A percentile compares a stretch with the other conserved stretches of the same genome.
These are phyloP conservation scores for Drosophila mulleri DNA, from an alignment of 2,888 invertebrate species.

Conservation along the genomic window DNA sequence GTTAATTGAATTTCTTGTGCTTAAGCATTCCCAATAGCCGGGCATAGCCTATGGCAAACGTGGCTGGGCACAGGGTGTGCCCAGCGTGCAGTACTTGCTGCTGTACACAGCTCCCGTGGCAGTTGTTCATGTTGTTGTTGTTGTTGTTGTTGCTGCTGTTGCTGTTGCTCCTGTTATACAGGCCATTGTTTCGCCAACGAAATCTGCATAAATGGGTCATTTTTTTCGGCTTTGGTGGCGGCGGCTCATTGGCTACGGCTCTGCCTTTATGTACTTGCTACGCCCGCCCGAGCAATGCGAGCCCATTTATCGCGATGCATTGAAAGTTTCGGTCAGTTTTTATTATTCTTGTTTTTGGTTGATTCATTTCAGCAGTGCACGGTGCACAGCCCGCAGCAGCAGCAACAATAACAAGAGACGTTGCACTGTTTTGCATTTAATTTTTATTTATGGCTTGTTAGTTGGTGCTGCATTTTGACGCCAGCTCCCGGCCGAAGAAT, in stretches of 20 bases:
- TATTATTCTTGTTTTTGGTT: constrained; percentile 3
- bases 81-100: constrained; percentile 57
- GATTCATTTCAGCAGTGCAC: constrained; percentile 18
- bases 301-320: constrained; percentile 41
- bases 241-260: constrained; percentile 48
- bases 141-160: constrained; percentile 18
- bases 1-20: not conserved
- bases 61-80: constrained; percentile 28
- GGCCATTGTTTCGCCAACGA: constrained; percentile 71
- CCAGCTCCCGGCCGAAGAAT: constrained; percentile 33
- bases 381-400: constrained; percentile 15
- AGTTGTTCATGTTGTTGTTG: constrained; percentile 34
- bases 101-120: constrained; percentile 58
- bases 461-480: constrained; percentile 57
- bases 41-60: not conserved
- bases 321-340: constrained; percentile 40
- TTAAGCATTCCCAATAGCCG: not conserved
- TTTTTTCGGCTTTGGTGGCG: constrained; percentile 29
- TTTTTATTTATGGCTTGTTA: constrained; percentile 62
- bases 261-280: constrained; percentile 72
- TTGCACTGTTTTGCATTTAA: constrained; percentile 45
- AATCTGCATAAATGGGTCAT: constrained; percentile 80
- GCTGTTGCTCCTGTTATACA: constrained; percentile 39
- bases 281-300: constrained; percentile 43
- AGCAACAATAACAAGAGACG: constrained; percentile 13